Evolutionary conservation across 2,888 invertebrate genomes (phyloP).

Genomic region (Epiblema foenella): DNA sequence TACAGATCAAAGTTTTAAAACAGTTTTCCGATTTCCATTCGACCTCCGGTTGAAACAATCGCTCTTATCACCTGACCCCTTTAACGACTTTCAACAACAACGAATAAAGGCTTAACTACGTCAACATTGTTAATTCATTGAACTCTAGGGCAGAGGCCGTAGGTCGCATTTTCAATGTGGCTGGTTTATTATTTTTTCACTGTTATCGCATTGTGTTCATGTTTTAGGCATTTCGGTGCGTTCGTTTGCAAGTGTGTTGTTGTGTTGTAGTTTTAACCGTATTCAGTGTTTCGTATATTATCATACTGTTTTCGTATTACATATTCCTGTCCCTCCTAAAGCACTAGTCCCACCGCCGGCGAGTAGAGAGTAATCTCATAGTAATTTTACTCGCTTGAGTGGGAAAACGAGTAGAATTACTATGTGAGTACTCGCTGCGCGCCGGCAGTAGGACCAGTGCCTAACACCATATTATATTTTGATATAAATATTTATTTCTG

Average conservation of each 20-base stretch:
- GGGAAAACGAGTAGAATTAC: too few species aligned
- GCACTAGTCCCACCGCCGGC: too few species aligned
- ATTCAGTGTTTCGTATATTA: conserved; percentile 44
- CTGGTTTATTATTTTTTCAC: conserved; percentile 57
- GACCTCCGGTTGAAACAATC: conserved; percentile 67
- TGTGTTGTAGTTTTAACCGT: conserved; percentile 58
- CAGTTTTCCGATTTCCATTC: conserved; percentile 71
- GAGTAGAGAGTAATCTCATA: too few species aligned
- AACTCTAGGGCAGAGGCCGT: conserved; percentile 49
- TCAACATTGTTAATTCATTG: conserved; percentile 45
- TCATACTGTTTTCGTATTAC: neutral
- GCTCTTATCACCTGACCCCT: conserved; percentile 80
- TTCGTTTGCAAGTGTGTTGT: conserved; percentile 52
- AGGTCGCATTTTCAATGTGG: conserved; percentile 51
- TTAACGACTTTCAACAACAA: conserved; percentile 63
- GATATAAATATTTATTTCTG: too few species aligned
- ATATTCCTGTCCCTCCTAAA: too few species aligned
- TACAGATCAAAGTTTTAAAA: conserved; percentile 42
- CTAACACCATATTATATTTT: too few species aligned
- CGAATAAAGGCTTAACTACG: conserved; percentile 56
- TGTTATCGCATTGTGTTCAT: conserved; percentile 68
- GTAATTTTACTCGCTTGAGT: too few species aligned
- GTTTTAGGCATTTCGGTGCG: conserved; percentile 69
- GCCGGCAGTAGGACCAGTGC: too few species aligned
- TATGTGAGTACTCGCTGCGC: too few species aligned